Conservation (phyloP, 2,113 vertebrate genomes). For the Chaetura pelagica region DNA sequence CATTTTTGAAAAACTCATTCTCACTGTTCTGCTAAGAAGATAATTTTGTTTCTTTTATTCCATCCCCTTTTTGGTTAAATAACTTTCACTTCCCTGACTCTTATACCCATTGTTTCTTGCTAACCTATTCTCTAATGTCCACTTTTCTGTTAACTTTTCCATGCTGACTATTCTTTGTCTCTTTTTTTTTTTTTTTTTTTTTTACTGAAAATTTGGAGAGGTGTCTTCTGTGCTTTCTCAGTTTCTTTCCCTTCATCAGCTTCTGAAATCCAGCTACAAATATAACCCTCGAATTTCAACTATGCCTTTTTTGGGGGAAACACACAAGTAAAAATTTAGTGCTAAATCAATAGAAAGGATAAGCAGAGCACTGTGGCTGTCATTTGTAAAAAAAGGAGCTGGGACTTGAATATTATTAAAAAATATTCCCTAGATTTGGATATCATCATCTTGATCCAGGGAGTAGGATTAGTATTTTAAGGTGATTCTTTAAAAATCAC, state of each 20-base stretch:
- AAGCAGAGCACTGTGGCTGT: not conserved
- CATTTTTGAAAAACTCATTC: not conserved
- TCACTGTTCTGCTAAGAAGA: not conserved
- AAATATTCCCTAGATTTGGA: not conserved
- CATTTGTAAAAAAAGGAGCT: not conserved
- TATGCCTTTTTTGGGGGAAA: not conserved
- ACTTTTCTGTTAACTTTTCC: conserved; percentile 16
- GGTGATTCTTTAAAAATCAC: not conserved
- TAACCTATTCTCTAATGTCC: conserved; percentile 10
- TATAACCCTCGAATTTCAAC: not conserved
- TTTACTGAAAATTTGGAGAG: not conserved
- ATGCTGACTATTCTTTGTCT: not conserved
- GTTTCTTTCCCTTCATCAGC: not conserved
- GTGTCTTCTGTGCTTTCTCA: not conserved
- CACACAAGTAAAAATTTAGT: not conserved
- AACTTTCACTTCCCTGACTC: not conserved
- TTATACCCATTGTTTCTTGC: not conserved
- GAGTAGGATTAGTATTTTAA: not conserved
- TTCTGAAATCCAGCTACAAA: not conserved
- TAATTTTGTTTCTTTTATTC: not conserved
- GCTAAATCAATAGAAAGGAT: not conserved
- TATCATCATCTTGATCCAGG: not conserved
- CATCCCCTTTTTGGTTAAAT: not conserved
- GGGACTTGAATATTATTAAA: not conserved
- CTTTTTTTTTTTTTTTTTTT: not conserved